Conservation (phyloP, 2,888 invertebrate species). For the Pecten maximus region DNA sequence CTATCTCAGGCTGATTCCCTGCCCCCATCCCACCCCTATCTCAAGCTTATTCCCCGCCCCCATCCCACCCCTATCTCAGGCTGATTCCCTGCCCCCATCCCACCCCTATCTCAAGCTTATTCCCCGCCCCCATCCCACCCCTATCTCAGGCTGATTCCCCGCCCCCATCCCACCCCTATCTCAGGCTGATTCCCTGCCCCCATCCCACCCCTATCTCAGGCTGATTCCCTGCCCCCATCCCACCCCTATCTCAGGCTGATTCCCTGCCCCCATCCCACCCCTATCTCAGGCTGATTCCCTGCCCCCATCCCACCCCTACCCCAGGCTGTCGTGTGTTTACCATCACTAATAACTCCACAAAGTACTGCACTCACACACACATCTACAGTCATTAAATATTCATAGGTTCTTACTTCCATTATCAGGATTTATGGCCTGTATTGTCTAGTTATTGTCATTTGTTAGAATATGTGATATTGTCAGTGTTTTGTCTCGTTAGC, state of each 20-base stretch:
- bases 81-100: too few relatives aligned
- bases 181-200: background rate
- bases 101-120: too few relatives aligned
- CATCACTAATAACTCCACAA: background rate
- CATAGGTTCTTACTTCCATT: background rate
- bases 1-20: background rate
- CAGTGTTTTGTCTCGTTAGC: background rate
- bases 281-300: background rate
- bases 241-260: too few relatives aligned
- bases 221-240: too few relatives aligned
- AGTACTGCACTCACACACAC: background rate
- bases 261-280: background rate
- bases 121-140: too few relatives aligned
- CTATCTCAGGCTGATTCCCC: too few relatives aligned
- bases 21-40: background rate
- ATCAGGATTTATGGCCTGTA: background rate
- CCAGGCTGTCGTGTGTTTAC: background rate
- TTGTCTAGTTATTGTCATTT: slow-evolving; percentile 1
- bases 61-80: too few relatives aligned
- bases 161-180: background rate
- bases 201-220: background rate
- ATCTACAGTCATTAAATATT: background rate
- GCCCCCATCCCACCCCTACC: background rate
- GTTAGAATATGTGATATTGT: background rate
- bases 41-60: background rate